Base-by-base conservation (phyloP, 1,140 invertebrate genomes). In the Galleria mellonella region DNA sequence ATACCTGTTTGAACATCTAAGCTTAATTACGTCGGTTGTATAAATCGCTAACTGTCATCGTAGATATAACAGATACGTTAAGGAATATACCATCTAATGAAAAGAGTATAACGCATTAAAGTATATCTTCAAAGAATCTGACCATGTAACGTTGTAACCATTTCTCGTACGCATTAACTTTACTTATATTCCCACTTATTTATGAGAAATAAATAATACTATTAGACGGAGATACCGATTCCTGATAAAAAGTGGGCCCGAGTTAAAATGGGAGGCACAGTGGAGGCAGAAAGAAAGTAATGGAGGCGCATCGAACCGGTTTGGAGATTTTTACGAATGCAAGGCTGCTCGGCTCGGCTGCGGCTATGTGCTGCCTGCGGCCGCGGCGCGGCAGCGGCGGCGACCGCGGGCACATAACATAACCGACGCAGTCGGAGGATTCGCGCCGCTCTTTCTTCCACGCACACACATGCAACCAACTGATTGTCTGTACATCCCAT, bases 201-300 rank as follows among this genome's bases (percentile, higher is more conserved):
- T 79, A 85, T 83, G 79, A 82, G 72, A 76, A 81, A 85, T 85
- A 85, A 85, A 85, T 85, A 83, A 85, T 85, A 83, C 77, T 83
- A 85, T 79, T 83, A 85, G 76, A 77, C 63, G 67, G 74, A 85
- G 82, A 85, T 85, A 83, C 78, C 72, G 78, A 85, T 85, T 82
- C 56, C 75, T 72, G 82, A 85, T 85, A 85, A 85, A 85, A 85
- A 85, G 78, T 83, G 77, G 79, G 73, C 72, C 72, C 73, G 73
- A 75, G 78, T 81, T 82, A 81, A 52, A 85, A 83, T 82, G 78
- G 82, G 77, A 82, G 82, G 75, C 75, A 72, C 76, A 63, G 55
- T 73, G 69, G 76, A 81, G 72, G 72, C 75, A 81, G 78, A 83
- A 85, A 83, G 81, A 85, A 85, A 83, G 78, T 85, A 85, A 83